These are phyloP conservation scores for Fulmarus glacialis DNA, from an alignment of 2,113 vertebrate species.

Conservation along the genomic window DNA sequence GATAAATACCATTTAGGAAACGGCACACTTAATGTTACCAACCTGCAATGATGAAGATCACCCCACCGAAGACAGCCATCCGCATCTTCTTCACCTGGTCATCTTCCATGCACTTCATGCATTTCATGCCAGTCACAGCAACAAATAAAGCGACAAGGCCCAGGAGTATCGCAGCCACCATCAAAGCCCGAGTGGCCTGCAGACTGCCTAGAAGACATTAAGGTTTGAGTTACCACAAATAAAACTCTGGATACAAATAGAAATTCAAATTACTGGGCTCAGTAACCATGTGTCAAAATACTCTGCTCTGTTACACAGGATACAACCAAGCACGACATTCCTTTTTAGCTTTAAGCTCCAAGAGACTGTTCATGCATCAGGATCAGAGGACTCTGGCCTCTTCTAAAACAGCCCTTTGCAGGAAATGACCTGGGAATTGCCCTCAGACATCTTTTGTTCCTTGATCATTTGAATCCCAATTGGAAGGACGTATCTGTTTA, in stretches of 20 bases:
- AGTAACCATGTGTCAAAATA: background rate
- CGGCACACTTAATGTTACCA: background rate
- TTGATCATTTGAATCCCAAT: slow-evolving; percentile 52
- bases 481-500: slow-evolving; percentile 43
- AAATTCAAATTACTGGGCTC: background rate
- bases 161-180: slow-evolving; percentile 85
- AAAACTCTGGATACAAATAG: background rate
- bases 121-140: slow-evolving; percentile 87
- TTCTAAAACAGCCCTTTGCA: background rate
- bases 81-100: slow-evolving; percentile 79
- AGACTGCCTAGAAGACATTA: slow-evolving; percentile 74
- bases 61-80: slow-evolving; percentile 81
- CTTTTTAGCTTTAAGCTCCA: background rate
- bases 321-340: background rate
- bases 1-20: background rate
- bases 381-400: background rate
- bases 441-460: slow-evolving; percentile 51
- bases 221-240: background rate
- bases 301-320: background rate
- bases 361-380: background rate
- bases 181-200: slow-evolving; percentile 85
- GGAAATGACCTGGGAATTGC: slow-evolving; percentile 64
- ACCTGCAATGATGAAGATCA: slow-evolving; percentile 86
- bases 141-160: slow-evolving; percentile 80
- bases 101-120: slow-evolving; percentile 87